phyloP scores from a whole-genome alignment of 2,797 vertebrate genomes.

The Austrolebias charrua region DNA sequence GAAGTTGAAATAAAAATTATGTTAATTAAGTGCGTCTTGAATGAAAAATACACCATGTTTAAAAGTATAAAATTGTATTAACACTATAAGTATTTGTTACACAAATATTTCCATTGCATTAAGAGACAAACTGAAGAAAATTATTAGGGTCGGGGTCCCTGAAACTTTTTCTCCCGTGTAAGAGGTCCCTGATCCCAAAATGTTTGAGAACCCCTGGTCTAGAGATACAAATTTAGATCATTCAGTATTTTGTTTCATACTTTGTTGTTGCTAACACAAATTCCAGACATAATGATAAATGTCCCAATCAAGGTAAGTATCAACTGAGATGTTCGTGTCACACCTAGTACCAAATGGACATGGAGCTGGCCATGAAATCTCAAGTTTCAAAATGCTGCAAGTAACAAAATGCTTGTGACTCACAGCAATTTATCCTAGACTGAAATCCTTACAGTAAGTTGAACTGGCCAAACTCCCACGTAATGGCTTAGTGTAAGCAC shows the following conservation, averaged over 20 bases:
- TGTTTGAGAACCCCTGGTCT: no score
- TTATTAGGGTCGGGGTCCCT: no score
- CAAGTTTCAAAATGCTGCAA: conserved; percentile 42
- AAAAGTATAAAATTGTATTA: no score
- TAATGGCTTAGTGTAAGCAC: conserved; percentile 67
- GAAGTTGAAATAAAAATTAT: no score
- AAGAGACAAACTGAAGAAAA: no score
- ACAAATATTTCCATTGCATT: no score
- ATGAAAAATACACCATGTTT: no score
- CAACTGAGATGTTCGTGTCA: conserved; percentile 19
- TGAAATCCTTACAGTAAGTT: conserved; percentile 64
- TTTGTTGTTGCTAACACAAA: not conserved
- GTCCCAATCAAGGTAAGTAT: not conserved
- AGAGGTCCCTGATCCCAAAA: no score
- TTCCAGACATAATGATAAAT: not conserved
- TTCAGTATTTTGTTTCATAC: not conserved
- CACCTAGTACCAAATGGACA: conserved; percentile 19
- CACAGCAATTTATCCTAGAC: conserved; percentile 65
- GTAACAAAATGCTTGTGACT: conserved; percentile 63
- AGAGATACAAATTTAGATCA: no score
- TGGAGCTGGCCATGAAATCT: conserved; percentile 29
- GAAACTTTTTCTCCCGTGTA: no score
- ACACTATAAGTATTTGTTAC: no score
- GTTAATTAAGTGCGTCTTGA: no score
- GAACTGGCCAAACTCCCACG: conserved; percentile 73